Evolutionary conservation across 2,797 vertebrate species (phyloP).

Genomic region (Emydoidea blandingii): DNA sequence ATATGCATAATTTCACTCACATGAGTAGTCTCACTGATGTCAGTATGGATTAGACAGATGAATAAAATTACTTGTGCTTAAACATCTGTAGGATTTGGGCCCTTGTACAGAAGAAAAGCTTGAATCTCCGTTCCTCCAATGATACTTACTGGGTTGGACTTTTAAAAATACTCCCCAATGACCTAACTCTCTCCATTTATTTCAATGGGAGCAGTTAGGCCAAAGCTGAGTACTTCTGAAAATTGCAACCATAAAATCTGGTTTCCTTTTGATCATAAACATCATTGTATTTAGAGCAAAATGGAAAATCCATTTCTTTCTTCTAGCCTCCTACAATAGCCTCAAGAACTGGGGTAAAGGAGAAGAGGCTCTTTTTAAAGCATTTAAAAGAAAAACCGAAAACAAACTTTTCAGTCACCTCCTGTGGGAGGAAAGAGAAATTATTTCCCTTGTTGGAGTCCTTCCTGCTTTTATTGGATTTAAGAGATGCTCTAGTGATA

Average conservation of each 20-base stretch:
- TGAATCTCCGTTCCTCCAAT: fast-evolving
- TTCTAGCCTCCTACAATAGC: background rate
- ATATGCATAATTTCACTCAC: background rate
- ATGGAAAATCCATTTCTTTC: background rate
- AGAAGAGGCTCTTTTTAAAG: background rate
- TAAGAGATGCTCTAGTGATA: background rate
- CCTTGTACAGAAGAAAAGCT: background rate
- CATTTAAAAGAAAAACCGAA: background rate
- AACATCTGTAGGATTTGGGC: background rate
- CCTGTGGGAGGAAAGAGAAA: background rate
- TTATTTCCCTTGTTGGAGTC: fast-evolving
- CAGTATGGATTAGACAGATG: background rate
- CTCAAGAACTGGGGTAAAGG: background rate
- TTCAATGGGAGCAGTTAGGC: background rate
- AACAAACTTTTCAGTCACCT: background rate
- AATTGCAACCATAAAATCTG: background rate
- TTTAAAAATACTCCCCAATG: background rate
- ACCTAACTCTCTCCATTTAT: background rate
- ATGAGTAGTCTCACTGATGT: background rate
- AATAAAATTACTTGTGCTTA: background rate
- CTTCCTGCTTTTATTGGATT: background rate
- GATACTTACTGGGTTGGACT: background rate
- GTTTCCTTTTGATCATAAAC: background rate
- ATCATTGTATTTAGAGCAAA: background rate
- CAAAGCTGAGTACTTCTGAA: background rate